Conservation (phyloP, 1,140 invertebrate species). For the Lepidurus apus region DNA sequence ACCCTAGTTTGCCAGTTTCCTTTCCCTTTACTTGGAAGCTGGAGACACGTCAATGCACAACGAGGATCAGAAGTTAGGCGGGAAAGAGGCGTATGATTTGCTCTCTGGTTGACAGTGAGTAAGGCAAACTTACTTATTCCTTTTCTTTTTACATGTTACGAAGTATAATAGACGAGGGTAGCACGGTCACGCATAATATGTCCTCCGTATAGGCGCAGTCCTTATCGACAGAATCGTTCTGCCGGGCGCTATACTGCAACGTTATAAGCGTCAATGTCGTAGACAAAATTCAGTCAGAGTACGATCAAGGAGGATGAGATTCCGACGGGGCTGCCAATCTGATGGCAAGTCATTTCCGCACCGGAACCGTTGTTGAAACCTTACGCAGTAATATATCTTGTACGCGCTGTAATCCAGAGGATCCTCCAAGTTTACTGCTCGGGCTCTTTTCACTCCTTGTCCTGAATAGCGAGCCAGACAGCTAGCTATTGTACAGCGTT, state of each 20-base stretch:
- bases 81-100: constrained; percentile 3
- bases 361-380: not conserved
- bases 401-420: not conserved
- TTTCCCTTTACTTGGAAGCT: not conserved
- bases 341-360: constrained; percentile 1
- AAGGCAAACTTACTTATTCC: not conserved
- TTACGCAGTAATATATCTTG: not conserved
- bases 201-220: no score
- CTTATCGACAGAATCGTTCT: no score
- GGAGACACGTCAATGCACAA: not conserved
- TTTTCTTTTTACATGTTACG: not conserved
- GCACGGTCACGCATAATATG: not conserved
- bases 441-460: not conserved
- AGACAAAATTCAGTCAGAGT: not conserved
- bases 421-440: not conserved
- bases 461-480: not conserved
- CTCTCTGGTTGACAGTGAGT: not conserved
- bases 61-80: not conserved
- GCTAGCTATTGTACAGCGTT: not conserved
- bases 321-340: not conserved
- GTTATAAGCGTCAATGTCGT: not conserved
- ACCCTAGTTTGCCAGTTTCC: constrained; percentile 2
- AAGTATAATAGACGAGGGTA: not conserved
- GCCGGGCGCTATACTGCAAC: no score
- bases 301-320: not conserved